These are phyloP conservation scores for Phlogophora meticulosa DNA, from an alignment of 2,888 invertebrate genomes.

Conservation along the genomic window DNA sequence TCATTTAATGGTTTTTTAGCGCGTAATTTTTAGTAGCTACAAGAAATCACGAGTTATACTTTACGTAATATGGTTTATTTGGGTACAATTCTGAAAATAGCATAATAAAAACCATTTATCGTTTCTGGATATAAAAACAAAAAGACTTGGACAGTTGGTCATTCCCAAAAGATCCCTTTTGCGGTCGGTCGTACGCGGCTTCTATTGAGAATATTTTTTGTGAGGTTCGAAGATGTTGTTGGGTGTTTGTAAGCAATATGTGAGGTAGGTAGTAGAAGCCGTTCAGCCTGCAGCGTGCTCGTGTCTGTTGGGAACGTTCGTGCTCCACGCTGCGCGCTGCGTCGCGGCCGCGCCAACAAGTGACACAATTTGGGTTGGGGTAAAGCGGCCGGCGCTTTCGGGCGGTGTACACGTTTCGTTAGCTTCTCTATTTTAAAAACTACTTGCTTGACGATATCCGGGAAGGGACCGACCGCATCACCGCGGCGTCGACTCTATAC, in stretches of 20 bases:
- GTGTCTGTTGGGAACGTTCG: conserved; percentile 71
- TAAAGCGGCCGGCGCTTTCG: conserved; percentile 89
- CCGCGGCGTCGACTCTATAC: conserved; percentile 77
- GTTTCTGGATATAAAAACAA: conserved; percentile 67
- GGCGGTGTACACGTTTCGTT: conserved; percentile 90
- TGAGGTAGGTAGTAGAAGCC: conserved; percentile 76
- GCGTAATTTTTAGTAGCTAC: conserved; percentile 6
- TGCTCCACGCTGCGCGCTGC: conserved; percentile 73
- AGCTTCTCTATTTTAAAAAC: conserved; percentile 90
- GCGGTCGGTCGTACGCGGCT: conserved; percentile 69
- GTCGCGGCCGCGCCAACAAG: conserved; percentile 79
- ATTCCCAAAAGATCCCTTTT: conserved; percentile 72
- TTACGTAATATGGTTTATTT: conserved; percentile 23
- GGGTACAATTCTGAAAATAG: conserved; percentile 29
- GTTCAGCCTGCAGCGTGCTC: conserved; percentile 79
- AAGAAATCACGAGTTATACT: conserved; percentile 15
- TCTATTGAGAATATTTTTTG: conserved; percentile 76
- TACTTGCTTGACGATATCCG: conserved; percentile 89
- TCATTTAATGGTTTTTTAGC: conserved; percentile 15
- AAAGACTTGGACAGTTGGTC: conserved; percentile 69
- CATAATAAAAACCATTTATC: conserved; percentile 50
- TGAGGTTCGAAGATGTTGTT: conserved; percentile 67
- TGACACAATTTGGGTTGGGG: conserved; percentile 88
- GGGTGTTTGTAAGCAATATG: conserved; percentile 72
- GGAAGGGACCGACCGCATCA: conserved; percentile 88